These are phyloP conservation scores for Phenganax stokvisi DNA, from an alignment of 92 coral and sea anemone species.

Conservation along the genomic window DNA sequence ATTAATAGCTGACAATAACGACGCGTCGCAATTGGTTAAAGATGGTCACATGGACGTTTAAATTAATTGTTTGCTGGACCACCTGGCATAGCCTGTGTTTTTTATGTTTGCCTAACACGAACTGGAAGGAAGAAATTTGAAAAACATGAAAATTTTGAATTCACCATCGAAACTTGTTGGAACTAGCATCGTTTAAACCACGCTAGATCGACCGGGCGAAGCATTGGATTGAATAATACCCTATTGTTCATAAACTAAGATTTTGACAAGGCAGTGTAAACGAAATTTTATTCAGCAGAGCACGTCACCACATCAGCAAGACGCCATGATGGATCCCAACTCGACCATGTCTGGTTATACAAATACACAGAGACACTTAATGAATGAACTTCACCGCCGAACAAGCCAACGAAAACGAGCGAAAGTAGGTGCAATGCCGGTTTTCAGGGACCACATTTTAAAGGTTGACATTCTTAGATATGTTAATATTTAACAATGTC, in stretches of 20 bases:
- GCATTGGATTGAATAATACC: slow-evolving; percentile 82
- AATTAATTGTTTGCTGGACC: slow-evolving; percentile 77
- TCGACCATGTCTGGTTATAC: slow-evolving; percentile 34
- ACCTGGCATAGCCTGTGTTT: slow-evolving; percentile 96
- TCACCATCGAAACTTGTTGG: slow-evolving; percentile 81
- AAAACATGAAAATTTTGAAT: slow-evolving; percentile 56
- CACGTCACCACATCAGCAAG: slow-evolving; percentile 64
- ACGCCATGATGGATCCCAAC: slow-evolving; percentile 50
- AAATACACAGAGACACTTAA: slow-evolving; percentile 52
- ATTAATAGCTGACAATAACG: slow-evolving; percentile 44
- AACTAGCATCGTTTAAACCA: slow-evolving; percentile 63
- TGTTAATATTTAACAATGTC: slow-evolving; percentile 16
- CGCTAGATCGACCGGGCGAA: slow-evolving; percentile 51
- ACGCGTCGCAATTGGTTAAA: slow-evolving; percentile 59
- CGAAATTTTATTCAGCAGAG: slow-evolving; percentile 66
- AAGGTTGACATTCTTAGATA: neutral
- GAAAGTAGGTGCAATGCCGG: slow-evolving; percentile 67
- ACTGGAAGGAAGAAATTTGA: slow-evolving; percentile 8
- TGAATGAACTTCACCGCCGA: slow-evolving; percentile 59
- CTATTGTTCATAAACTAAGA: slow-evolving; percentile 72
- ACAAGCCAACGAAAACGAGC: slow-evolving; percentile 98
- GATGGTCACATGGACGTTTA: slow-evolving; percentile 64
- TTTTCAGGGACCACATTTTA: neutral
- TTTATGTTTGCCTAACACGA: slow-evolving; percentile 29
- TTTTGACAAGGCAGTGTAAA: slow-evolving; percentile 71